Conservation (phyloP, 2,113 vertebrate genomes). For the Castor canadensis region DNA sequence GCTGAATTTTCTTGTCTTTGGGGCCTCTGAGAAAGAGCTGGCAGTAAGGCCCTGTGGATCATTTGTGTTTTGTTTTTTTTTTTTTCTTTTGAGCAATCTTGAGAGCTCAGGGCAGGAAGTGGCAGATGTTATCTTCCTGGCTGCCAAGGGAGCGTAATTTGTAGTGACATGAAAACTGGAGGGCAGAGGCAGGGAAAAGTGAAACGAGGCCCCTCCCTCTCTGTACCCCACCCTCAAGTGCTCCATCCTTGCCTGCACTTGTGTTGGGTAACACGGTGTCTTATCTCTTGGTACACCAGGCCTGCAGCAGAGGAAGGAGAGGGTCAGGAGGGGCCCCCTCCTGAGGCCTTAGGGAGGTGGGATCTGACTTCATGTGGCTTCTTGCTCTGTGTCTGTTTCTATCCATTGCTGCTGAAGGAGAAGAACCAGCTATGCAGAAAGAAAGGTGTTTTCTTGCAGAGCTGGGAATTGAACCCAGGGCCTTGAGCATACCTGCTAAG, state of each 20-base stretch:
- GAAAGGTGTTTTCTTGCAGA: too few relatives aligned
- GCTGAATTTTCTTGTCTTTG: not conserved
- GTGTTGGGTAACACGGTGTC: rapidly evolving
- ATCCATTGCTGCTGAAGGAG: not conserved
- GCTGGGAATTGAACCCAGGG: too few relatives aligned
- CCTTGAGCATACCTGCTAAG: too few relatives aligned
- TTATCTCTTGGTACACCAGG: not conserved
- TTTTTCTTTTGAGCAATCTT: too few relatives aligned
- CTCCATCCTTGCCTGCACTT: not conserved
- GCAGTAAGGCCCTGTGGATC: not conserved
- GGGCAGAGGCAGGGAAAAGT: not conserved
- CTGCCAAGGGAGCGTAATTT: not conserved
- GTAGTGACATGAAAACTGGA: not conserved
- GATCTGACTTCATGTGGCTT: rapidly evolving
- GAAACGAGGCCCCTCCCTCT: not conserved
- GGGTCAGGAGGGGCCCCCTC: not conserved
- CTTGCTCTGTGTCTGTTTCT: not conserved
- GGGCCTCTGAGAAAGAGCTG: not conserved
- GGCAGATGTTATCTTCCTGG: not conserved
- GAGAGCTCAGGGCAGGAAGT: too few relatives aligned
- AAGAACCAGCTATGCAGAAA: too few relatives aligned
- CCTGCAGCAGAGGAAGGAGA: not conserved
- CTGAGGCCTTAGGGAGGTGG: not conserved
- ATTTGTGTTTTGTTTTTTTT: too few relatives aligned
- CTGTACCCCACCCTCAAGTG: rapidly evolving